Percentiles rank a stretch among this genome's conserved stretches.
Conservation (phyloP, 2,113 vertebrate genomes). For the Sinocyclocheilus anophthalmus region DNA sequence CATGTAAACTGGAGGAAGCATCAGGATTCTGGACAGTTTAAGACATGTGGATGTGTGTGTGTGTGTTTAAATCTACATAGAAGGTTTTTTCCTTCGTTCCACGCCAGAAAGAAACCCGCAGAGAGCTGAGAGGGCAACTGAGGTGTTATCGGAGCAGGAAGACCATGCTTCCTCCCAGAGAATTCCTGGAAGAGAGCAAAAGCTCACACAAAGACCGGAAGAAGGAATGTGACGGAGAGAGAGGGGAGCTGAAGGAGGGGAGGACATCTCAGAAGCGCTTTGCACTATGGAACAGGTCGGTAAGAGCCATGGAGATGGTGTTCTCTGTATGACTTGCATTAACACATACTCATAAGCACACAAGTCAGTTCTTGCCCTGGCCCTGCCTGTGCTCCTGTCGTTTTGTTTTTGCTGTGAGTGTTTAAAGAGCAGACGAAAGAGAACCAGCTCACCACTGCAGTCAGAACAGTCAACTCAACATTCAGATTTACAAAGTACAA, state of each 20-base stretch:
- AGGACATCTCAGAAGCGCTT: neutral
- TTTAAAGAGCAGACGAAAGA: conserved; percentile 10
- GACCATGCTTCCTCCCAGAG: conserved; percentile 67
- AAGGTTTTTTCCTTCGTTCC: no score
- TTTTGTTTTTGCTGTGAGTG: neutral
- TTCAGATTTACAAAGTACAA: neutral
- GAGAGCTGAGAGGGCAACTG: conserved; percentile 37
- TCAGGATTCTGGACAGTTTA: neutral
- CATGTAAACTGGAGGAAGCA: neutral
- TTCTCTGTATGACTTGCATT: neutral
- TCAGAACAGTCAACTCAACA: neutral
- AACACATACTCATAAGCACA: neutral
- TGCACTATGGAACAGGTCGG: conserved; percentile 27
- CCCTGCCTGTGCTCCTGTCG: neutral
- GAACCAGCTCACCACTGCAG: neutral
- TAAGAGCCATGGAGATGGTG: conserved; percentile 12
- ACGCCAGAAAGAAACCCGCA: no score
- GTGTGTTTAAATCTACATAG: conserved; percentile 43
- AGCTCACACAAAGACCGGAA: conserved; percentile 76
- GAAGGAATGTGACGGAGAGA: conserved; percentile 56
- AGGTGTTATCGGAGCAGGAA: conserved; percentile 68
- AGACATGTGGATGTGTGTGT: neutral
- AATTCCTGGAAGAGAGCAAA: conserved; percentile 78
- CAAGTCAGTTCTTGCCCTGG: neutral
- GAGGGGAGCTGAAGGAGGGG: conserved; percentile 37